A percentile compares a stretch with the other conserved stretches of the same genome.
Evolutionary conservation across 1,140 invertebrate species (phyloP).

Genomic region (Drosophila santomea): DNA sequence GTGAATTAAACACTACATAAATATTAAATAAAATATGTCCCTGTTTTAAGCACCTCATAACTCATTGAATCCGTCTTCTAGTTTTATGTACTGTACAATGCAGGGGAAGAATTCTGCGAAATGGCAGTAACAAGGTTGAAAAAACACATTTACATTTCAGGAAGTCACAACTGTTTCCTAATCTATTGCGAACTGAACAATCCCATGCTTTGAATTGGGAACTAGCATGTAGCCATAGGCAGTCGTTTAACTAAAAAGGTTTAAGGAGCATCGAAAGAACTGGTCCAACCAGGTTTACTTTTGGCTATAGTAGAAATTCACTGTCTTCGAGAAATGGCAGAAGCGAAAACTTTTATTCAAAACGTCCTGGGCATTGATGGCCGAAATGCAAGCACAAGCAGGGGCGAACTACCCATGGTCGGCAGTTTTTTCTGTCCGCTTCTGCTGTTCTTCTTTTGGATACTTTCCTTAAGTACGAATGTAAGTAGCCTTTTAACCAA

Average conservation of each 20-base stretch:
- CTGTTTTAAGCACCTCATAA: too few relatives aligned
- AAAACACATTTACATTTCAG: constrained; percentile 1
- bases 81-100: too few relatives aligned
- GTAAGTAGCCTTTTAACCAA: too few relatives aligned
- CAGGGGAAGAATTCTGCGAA: not conserved
- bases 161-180: constrained; percentile 37
- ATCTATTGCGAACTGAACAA: constrained; percentile 11
- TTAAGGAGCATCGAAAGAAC: not conserved
- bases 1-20: not conserved
- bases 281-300: not conserved
- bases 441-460: constrained; percentile 49
- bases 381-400: constrained; percentile 13
- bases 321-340: not conserved
- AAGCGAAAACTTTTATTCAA: constrained; percentile 12
- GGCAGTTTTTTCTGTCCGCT: constrained; percentile 22
- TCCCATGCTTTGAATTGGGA: not conserved
- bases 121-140: not conserved
- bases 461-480: constrained; percentile 42
- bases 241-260: not conserved
- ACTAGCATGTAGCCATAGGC: not conserved
- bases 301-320: not conserved
- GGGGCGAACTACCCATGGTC: not conserved
- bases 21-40: not conserved
- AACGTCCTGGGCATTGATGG: constrained; percentile 21
- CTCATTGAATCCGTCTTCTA: too few relatives aligned